Conservation (phyloP, 2,888 invertebrate genomes). For the Physocephala rufipes region DNA sequence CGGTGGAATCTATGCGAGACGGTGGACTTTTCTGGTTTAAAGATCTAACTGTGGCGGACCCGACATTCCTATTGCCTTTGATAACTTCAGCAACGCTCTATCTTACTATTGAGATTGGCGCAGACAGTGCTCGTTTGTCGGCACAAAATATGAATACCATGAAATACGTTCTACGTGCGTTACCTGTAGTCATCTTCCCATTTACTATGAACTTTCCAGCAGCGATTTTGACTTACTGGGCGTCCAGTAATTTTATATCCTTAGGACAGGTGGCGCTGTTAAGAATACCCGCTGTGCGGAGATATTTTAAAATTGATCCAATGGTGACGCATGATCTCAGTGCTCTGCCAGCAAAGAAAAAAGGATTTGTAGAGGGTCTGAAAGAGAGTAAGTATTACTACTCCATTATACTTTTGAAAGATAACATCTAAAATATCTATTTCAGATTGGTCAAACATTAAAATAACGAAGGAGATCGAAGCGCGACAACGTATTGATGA, state of each 20-base stretch:
- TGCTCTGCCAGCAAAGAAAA: conserved; percentile 73
- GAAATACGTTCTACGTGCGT: conserved; percentile 77
- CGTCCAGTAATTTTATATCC: conserved; percentile 85
- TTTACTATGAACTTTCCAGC: conserved; percentile 89
- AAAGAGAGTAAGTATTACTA: conserved; percentile 75
- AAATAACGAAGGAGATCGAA: conserved; percentile 79
- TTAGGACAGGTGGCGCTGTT: conserved; percentile 78
- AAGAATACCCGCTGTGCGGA: conserved; percentile 77
- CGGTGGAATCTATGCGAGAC: conserved; percentile 86
- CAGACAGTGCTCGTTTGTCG: conserved; percentile 76
- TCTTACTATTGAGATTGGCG: conserved; percentile 83
- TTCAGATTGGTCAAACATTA: conserved; percentile 83
- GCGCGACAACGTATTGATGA: conserved; percentile 81
- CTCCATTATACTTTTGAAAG: not conserved
- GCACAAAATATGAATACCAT: conserved; percentile 75
- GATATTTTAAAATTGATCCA: conserved; percentile 79
- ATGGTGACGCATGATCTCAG: conserved; percentile 70
- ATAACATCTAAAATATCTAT: conserved; percentile 39
- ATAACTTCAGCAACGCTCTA: conserved; percentile 85
- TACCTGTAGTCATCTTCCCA: conserved; percentile 84
- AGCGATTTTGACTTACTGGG: conserved; percentile 91
- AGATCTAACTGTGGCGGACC: conserved; percentile 91
- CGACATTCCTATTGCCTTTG: conserved; percentile 85
- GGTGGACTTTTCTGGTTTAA: conserved; percentile 94
- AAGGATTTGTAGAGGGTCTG: conserved; percentile 81